Percentiles rank a stretch among this genome's conserved stretches.
phyloP scores from a whole-genome alignment of 1,140 invertebrate species.

The Arctopsyche grandis region DNA sequence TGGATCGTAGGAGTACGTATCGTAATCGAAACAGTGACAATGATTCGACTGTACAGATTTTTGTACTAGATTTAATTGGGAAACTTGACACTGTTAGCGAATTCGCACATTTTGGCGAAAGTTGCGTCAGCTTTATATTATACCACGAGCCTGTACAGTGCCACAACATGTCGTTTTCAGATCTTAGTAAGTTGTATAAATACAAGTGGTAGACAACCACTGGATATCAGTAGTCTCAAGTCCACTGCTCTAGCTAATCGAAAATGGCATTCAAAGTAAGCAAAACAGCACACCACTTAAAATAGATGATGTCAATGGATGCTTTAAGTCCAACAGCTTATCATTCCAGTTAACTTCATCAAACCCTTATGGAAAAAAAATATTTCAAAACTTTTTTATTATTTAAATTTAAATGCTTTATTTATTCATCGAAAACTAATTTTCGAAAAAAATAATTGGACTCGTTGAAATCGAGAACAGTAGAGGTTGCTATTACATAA shows the following conservation, averaged over 20 bases:
- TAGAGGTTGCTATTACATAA: too few species aligned
- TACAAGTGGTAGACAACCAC: background rate
- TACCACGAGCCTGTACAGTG: background rate
- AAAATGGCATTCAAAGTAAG: constrained; percentile 1
- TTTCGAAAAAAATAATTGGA: too few species aligned
- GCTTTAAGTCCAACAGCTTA: too few species aligned
- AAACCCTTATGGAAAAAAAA: too few species aligned
- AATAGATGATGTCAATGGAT: too few species aligned
- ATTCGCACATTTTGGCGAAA: background rate
- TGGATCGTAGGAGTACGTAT: too few species aligned
- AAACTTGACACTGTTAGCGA: background rate
- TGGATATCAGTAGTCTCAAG: background rate
- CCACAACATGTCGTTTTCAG: background rate
- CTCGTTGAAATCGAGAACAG: too few species aligned
- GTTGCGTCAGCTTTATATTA: background rate
- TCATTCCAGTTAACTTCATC: too few species aligned
- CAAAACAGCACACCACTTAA: background rate
- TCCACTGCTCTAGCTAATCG: background rate
- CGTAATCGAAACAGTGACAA: background rate
- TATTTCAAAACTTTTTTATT: too few species aligned
- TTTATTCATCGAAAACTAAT: too few species aligned
- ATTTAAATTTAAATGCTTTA: too few species aligned
- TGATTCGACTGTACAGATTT: background rate
- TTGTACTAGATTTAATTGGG: background rate
- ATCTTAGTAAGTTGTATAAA: background rate